Evolutionary conservation across 1,140 invertebrate genomes (phyloP).

Genomic region (Brachionus rubens): DNA sequence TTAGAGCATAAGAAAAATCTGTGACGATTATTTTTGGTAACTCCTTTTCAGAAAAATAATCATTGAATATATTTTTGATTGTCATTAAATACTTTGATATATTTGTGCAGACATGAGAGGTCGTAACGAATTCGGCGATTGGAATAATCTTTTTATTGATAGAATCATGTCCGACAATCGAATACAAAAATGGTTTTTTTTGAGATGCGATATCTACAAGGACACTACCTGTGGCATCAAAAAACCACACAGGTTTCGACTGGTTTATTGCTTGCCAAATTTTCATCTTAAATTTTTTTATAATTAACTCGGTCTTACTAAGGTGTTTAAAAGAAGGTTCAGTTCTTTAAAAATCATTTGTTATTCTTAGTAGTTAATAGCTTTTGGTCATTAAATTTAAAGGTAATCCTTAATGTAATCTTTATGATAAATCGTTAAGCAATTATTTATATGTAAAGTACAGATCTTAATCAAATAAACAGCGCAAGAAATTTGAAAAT

Average conservation of each 20-base stretch:
- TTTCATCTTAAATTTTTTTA: no score
- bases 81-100: background rate
- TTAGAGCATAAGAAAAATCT: background rate
- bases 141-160: background rate
- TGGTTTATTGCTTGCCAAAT: no score
- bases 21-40: background rate
- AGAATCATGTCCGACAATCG: background rate
- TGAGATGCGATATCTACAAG: background rate
- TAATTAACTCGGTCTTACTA: no score
- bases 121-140: background rate
- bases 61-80: background rate
- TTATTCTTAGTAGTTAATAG: no score
- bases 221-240: background rate
- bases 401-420: no score
- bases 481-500: no score
- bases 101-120: background rate
- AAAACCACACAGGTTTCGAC: background rate
- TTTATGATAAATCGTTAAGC: no score
- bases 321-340: no score
- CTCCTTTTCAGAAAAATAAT: background rate
- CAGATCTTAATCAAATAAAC: no score
- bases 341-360: no score
- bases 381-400: no score
- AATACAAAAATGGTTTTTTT: constrained; percentile 17
- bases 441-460: no score